A percentile compares a stretch with the other conserved stretches of the same genome.
Evolutionary conservation across 2,113 vertebrate genomes (phyloP).

Genomic region (Arvicanthis niloticus): DNA sequence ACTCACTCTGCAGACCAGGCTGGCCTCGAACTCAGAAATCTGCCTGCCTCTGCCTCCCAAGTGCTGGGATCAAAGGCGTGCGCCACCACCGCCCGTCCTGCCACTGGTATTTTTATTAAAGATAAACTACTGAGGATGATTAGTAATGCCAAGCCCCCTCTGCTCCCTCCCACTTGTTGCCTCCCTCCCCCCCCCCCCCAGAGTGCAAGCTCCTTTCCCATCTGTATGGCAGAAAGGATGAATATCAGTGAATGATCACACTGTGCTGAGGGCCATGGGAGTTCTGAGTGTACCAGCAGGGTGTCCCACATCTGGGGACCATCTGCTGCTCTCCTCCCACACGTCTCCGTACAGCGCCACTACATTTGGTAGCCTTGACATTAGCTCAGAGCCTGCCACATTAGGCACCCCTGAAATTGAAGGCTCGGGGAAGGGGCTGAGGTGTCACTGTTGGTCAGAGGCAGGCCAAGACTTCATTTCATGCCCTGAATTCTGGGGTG

Average conservation of each 20-base stretch:
- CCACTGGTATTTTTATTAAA: conserved; percentile 40
- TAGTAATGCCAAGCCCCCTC: neutral
- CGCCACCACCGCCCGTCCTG: neutral
- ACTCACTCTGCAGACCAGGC: too few relatives aligned
- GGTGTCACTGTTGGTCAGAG: neutral
- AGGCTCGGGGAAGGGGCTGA: neutral
- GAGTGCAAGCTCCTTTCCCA: neutral
- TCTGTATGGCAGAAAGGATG: neutral
- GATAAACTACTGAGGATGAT: neutral
- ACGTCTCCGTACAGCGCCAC: neutral
- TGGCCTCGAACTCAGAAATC: too few relatives aligned
- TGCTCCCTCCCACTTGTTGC: too few relatives aligned
- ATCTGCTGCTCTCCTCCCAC: neutral
- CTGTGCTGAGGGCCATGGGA: neutral
- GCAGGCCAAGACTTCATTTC: neutral
- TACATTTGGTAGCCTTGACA: neutral
- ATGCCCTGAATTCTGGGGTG: neutral
- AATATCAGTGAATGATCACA: neutral
- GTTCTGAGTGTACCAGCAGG: neutral
- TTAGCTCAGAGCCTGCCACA: neutral
- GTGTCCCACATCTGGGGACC: neutral
- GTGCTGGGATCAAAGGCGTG: too few relatives aligned
- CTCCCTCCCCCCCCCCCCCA: neutral
- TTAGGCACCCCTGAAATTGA: neutral
- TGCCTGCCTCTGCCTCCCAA: too few relatives aligned